phyloP scores from a whole-genome alignment of 64 coral and sea anemone species.

The Pachyseris speciosa region DNA sequence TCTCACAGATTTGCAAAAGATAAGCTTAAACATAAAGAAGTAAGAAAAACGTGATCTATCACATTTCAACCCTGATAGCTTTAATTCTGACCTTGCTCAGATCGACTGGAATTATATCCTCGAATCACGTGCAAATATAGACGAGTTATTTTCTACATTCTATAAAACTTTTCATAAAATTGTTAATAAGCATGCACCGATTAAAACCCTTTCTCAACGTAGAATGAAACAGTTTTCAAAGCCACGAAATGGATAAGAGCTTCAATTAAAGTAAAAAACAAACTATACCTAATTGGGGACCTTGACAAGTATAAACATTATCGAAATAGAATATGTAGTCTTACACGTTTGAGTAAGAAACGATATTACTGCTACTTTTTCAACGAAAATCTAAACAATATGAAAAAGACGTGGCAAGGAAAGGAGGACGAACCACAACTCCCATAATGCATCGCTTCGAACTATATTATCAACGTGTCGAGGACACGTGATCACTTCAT shows the following conservation, averaged over 20 bases:
- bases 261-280: slow-evolving; percentile 28
- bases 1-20: slow-evolving; percentile 1
- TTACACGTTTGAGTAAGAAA: slow-evolving; percentile 9
- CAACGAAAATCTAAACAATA: slow-evolving; percentile 1
- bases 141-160: not conserved
- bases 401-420: slow-evolving; percentile 31
- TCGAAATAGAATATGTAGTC: not conserved
- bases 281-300: not conserved
- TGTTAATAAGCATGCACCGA: slow-evolving; percentile 41
- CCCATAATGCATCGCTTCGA: no score
- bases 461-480: no score
- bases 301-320: slow-evolving; percentile 14
- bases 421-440: no score
- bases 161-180: slow-evolving; percentile 35
- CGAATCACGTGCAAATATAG: not conserved
- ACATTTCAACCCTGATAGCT: not conserved
- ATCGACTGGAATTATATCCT: not conserved
- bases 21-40: not conserved
- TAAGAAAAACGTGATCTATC: not conserved
- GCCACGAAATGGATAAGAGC: slow-evolving; percentile 17
- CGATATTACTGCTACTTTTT: slow-evolving; percentile 8
- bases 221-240: slow-evolving; percentile 5
- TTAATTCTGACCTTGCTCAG: not conserved
- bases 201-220: slow-evolving; percentile 20
- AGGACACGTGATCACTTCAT: no score